These are phyloP conservation scores for Tadarida brasiliensis DNA, from an alignment of 2,797 vertebrate genomes.

Conservation along the genomic window DNA sequence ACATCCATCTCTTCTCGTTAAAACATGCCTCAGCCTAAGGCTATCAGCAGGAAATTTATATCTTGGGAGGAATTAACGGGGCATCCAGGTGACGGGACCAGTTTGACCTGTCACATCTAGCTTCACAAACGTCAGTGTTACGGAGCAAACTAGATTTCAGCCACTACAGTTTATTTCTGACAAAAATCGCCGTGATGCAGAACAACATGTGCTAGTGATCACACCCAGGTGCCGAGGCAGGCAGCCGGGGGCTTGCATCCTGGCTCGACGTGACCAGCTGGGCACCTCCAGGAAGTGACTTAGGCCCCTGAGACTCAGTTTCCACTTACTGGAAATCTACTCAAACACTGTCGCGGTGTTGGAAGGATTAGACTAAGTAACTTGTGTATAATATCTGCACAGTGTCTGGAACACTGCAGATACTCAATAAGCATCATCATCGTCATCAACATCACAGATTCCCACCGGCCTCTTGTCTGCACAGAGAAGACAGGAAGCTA, in stretches of 20 bases:
- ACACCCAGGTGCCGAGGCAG: neutral
- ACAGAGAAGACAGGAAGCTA: neutral
- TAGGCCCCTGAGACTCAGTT: neutral
- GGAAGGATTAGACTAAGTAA: neutral
- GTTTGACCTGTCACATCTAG: neutral
- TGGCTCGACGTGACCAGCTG: neutral
- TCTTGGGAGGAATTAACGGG: neutral
- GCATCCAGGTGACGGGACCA: neutral
- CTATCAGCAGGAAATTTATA: neutral
- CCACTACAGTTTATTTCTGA: conserved; percentile 10
- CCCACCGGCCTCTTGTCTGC: neutral
- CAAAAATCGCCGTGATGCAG: neutral
- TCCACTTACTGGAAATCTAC: neutral
- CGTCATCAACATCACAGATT: neutral
- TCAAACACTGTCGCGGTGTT: neutral
- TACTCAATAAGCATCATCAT: neutral
- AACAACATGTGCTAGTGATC: neutral
- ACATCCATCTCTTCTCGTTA: neutral
- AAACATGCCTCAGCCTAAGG: neutral
- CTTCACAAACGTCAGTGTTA: neutral
- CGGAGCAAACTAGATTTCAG: neutral
- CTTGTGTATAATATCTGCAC: neutral
- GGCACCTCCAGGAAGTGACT: neutral
- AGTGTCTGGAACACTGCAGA: neutral
- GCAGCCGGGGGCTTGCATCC: neutral